Evolutionary conservation across 2,797 vertebrate species (phyloP), one percentile per base, ranked within the genome.

Genomic region (Gymnothorax javanicus): DNA sequence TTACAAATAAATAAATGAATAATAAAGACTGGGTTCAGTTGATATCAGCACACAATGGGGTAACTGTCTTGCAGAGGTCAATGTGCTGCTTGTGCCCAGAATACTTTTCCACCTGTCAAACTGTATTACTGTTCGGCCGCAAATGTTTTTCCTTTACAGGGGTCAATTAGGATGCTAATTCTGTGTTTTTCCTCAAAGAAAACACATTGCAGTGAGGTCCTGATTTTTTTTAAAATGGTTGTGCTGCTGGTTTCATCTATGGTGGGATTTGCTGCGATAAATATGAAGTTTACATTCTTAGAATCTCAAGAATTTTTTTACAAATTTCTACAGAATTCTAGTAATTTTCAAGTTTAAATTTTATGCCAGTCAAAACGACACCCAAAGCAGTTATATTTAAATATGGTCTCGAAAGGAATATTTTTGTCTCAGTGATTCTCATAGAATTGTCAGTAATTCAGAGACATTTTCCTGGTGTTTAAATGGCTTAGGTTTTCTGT

Each of bases 61-160:
- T 79, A 54, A 79, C 23, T 79, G 75, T 8, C 75, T 79, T 50
- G 7, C 50, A 54, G 75, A 79, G 75, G 75, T 79, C 75, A 79
- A 3, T 7, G 20, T 33, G 20, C 43, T 79, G 15, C 23, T 13
- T 50, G 73, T 54, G 43, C 75, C 12, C 50, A 20, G 75, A 52
- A 52, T 50, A 23, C 71, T 75, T 75, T 43, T 27, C 27, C 71
- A 33, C 50, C 71, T 75, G 71, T 75, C 71, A 75, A 13, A 50
- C 33, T 79, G 75, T 12, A 25, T 79, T 79, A 25, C 8, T 54
- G 15, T 23, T 7, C 75, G 8, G 9, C 43, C 54, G 23, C 75
- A 79, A 15, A 25, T 20, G n/a, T 17, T 15, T 79, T 79, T 50
- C 75, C 13, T 50, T 52, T 23, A 5, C 54, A 52, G 20, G 75